Conservation (phyloP, 2,888 invertebrate genomes). For the Linyphia triangularis region DNA sequence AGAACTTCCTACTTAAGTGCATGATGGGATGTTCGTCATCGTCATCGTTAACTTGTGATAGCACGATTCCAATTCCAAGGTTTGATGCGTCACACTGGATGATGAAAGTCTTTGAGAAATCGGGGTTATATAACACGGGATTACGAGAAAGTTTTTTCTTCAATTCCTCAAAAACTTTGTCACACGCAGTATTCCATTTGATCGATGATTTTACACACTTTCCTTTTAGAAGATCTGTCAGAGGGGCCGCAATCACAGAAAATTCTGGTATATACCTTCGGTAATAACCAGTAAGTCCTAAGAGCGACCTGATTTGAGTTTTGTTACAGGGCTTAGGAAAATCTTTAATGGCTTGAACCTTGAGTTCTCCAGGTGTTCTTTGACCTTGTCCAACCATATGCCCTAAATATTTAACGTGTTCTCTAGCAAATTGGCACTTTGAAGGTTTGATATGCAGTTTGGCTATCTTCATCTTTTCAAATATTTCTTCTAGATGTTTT, state of each 20-base stretch:
- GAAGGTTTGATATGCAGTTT: constrained; percentile 4
- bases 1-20: constrained; percentile 24
- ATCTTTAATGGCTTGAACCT: neutral
- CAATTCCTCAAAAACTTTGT: too few relatives aligned
- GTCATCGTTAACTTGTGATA: constrained; percentile 15
- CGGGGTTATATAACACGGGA: constrained; percentile 10
- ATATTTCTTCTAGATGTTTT: too few relatives aligned
- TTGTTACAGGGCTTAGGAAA: neutral
- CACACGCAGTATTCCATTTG: too few relatives aligned
- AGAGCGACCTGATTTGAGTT: neutral
- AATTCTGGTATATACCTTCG: constrained; percentile 17
- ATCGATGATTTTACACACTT: too few relatives aligned
- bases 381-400: constrained; percentile 21
- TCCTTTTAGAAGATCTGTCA: too few relatives aligned
- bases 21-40: constrained; percentile 35
- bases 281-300: constrained; percentile 25
- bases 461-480: neutral
- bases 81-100: constrained; percentile 28
- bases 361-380: neutral
- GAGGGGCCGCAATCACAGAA: too few relatives aligned
- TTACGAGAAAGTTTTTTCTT: neutral
- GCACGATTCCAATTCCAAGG: neutral
- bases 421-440: constrained; percentile 45
- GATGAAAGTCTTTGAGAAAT: neutral
- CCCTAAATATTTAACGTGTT: constrained; percentile 30